These are phyloP conservation scores for Gouania willdenowi DNA, from an alignment of 2,797 vertebrate species.

Conservation along the genomic window DNA sequence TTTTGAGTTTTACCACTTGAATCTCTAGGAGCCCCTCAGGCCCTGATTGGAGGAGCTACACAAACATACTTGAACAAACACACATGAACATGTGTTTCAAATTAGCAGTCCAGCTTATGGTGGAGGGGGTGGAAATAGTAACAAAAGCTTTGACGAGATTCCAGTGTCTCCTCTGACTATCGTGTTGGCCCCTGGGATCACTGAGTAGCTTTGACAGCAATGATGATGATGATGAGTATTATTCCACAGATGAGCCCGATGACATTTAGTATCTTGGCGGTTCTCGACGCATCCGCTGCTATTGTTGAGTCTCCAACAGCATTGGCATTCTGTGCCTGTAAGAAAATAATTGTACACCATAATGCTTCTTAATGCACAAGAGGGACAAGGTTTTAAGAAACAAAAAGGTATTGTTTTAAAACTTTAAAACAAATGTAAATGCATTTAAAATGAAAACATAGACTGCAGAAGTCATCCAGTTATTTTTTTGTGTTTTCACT, in stretches of 20 bases:
- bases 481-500: no score
- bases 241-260: slow-evolving; percentile 52
- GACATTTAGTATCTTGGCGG: slow-evolving; percentile 64
- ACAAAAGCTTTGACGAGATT: not conserved
- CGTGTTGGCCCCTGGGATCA: not conserved
- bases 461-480: no score
- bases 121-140: not conserved
- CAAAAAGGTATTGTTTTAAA: no score
- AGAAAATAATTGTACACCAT: no score
- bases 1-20: no score
- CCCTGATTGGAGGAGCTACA: not conserved
- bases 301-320: slow-evolving; percentile 6
- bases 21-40: no score
- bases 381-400: no score
- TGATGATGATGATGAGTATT: slow-evolving; percentile 23
- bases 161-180: not conserved
- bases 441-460: no score
- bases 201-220: not conserved
- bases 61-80: not conserved
- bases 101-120: not conserved
- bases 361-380: no score
- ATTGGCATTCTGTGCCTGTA: slow-evolving; percentile 52
- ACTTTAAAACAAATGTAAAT: no score
- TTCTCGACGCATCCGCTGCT: slow-evolving; percentile 54
- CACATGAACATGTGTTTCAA: slow-evolving; percentile 5